Base-by-base conservation (phyloP, 1,140 invertebrate genomes). In the Drosophila azteca region DNA sequence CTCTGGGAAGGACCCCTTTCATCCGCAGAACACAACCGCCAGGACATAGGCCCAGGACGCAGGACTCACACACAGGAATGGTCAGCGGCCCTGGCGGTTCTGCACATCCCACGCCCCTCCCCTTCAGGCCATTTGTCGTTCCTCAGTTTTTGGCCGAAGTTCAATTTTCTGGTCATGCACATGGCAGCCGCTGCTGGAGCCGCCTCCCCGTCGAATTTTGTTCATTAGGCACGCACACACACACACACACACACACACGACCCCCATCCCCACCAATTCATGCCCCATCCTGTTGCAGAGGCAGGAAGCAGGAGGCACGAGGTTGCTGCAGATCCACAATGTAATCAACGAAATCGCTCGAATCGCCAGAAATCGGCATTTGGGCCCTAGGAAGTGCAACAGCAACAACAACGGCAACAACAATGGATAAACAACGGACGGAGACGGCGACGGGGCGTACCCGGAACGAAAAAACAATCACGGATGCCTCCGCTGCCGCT, bases 121-220 rank as follows among this genome's bases (percentile, higher is more conserved):
- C 29, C 29, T 43, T 73, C 75, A 20, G 81, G 67, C 73, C 80
- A 85, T 84, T 84, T 85, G 72, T 85, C 77, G 72, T 77, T 60
- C 57, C 67, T 85, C 81, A 65, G 71, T 80, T 83, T 78, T 73
- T 77, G 78, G 77, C 64, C 78, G 71, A 54, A 65, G 83, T 82
- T 88, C 83, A 85, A 85, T 85, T 85, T 85, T 85, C 82, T 85
- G 82, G 82, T 85, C 83, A 85, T 88, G 82, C 83, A 85, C 82
- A 88, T 85, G 58, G 69, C 82, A 74, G 79, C 69, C 83, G 73
- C 9, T 35, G 31, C 3, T 11, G 31, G 9, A 9, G 3, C 35
- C 4, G 35, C 35, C 35, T 13, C 3, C 60, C 66, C 78, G 60
- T 60, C 49, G 63, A 75, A 76, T 76, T 76, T 76, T 76, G 73